Conservation (phyloP, 2,797 vertebrate species). For the Tolypeutes matacus region DNA sequence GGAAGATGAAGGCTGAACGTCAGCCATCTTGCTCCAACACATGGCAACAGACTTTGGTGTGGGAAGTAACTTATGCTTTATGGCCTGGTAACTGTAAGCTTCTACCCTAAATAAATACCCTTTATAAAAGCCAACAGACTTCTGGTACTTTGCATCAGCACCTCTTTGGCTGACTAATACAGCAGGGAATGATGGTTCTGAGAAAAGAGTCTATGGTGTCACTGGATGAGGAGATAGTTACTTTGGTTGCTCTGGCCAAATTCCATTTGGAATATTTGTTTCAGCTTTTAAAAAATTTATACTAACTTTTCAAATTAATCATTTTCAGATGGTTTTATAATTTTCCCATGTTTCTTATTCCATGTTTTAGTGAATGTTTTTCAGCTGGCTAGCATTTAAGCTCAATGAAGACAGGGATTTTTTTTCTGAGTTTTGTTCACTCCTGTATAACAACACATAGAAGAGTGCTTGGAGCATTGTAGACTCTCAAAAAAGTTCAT, state of each 20-base stretch:
- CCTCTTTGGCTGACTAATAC: too few relatives aligned
- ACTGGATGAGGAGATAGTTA: neutral
- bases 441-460: neutral
- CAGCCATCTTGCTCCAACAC: too few relatives aligned
- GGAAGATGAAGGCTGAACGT: too few relatives aligned
- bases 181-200: neutral
- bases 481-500: neutral
- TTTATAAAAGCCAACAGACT: too few relatives aligned
- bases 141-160: too few relatives aligned
- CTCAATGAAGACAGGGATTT: neutral
- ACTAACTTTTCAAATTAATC: neutral
- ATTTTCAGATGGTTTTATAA: neutral
- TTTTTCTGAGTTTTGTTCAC: neutral
- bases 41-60: too few relatives aligned
- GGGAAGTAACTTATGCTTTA: too few relatives aligned
- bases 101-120: too few relatives aligned
- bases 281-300: constrained; percentile 9
- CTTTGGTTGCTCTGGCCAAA: neutral
- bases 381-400: neutral
- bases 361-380: constrained; percentile 46
- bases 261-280: neutral
- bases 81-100: too few relatives aligned
- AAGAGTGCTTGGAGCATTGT: neutral
- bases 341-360: neutral
- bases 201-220: neutral